Evolutionary conservation across 2,888 invertebrate species (phyloP), one percentile per base, ranked within the genome.

Genomic region (Parthenolecanium corni): DNA sequence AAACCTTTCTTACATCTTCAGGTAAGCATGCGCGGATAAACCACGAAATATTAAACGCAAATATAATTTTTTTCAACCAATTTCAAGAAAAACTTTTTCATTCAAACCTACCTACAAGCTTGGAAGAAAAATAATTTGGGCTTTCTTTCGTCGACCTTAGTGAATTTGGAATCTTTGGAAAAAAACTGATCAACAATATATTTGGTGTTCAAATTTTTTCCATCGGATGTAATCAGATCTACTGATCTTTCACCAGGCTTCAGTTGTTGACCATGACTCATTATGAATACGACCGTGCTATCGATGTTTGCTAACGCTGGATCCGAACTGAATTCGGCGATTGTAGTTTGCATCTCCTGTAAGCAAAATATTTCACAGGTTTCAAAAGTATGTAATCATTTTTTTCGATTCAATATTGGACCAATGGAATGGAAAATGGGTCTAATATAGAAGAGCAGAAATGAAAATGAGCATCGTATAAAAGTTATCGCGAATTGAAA

Each of bases 51-150:
- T 16, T 44, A n/a, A 9, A 36, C 16, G 14, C 9, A 36, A 20
- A 5, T 6, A 36, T 16, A 16, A 18, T 12, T 14, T 51, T 36
- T 3, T 52, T n/a, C n/a, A n/a, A n/a, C n/a, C n/a, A n/a, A n/a
- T n/a, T n/a, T n/a, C n/a, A n/a, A n/a, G n/a, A n/a, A n/a, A n/a
- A n/a, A n/a, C n/a, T n/a, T n/a, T n/a, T n/a, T n/a, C n/a, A n/a
- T n/a, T n/a, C n/a, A n/a, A 31, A 53, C 53, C 71, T 70, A 76
- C 81, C 84, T 78, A 73, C 85, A 86, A 67, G 80, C 80, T 70
- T 86, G 86, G 70, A 85, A 84, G 64, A 86, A 77, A 70, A 86
- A 82, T 62, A 86, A 80, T 74, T 86, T 86, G 21, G 86, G 85
- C 0, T 74, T 75, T 4, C 36, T 16, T 31, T 18, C 16, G 18